Evolutionary conservation across 2,113 vertebrate species (phyloP).

Genomic region (Campylorhamphus procurvoides): DNA sequence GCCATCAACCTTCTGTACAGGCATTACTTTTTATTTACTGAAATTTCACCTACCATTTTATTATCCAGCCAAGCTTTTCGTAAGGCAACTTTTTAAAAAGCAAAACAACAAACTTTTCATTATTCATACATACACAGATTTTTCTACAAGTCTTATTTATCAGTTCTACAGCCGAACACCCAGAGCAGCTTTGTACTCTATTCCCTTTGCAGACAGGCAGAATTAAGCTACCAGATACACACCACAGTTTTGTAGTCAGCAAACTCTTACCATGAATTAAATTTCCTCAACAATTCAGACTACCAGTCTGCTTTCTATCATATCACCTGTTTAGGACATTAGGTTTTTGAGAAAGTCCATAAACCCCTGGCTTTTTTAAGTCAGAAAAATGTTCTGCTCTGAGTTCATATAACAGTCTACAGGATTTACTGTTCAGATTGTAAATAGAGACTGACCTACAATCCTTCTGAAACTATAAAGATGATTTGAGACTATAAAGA

Average conservation of each 20-base stretch:
- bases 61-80: not conserved
- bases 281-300: not conserved
- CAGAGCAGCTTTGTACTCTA: not conserved
- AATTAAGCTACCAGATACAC: not conserved
- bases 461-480: not conserved
- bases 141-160: not conserved
- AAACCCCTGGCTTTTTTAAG: not conserved
- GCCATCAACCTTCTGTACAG: not conserved
- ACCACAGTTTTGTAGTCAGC: not conserved
- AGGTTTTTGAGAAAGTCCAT: not conserved
- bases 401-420: not conserved
- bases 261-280: not conserved
- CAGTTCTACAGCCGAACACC: not conserved
- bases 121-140: not conserved
- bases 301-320: not conserved
- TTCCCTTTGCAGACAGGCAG: not conserved
- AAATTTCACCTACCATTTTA: not conserved
- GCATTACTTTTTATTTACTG: not conserved
- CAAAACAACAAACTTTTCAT: not conserved
- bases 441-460: not conserved
- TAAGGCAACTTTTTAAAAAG: not conserved
- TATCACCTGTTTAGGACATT: fast-evolving
- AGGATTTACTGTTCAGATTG: not conserved
- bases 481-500: not conserved
- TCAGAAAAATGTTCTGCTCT: not conserved